Evolutionary conservation across 2,888 invertebrate genomes (phyloP), one percentile per base, ranked within the genome.

Genomic region (Tanypteryx hageni): DNA sequence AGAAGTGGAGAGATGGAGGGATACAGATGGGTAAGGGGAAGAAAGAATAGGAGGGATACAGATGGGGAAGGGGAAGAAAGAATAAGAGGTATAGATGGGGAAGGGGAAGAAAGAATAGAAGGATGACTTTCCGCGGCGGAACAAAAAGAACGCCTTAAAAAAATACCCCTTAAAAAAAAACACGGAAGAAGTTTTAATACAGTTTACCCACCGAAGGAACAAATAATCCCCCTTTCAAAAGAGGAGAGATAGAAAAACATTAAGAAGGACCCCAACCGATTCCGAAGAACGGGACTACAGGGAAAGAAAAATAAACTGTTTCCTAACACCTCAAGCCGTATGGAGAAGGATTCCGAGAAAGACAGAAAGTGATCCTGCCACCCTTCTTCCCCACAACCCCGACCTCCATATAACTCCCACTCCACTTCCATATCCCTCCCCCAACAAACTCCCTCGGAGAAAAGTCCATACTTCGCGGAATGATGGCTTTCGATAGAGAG

Each of bases 331-430:
- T 27, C 22, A 27, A 76, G 76, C 22, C 27, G 76, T 27, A 22
- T 27, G n/a, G 68, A n/a, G 22, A 68, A 44, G 22, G 76, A 76
- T 76, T 76, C 76, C 76, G 11, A 76, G 76, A 76, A 76, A 76
- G 76, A 27, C 22, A 22, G 76, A 22, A 27, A n/a, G 27, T 27
- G 76, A 27, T 76, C 76, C 22, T 76, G n/a, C n/a, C n/a, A n/a
- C n/a, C n/a, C 44, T 44, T 44, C 44, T 44, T 44, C 44, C 44
- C 1, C 1, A 44, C 1, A 44, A 44, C n/a, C n/a, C n/a, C n/a
- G 5, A 44, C 44, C 44, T 44, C 44, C 44, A 44, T 44, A 1
- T 44, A 3, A 3, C 44, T 44, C 44, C 44, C 44, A 1, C 44
- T 5, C 44, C 44, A 1, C 44, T 44, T 44, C 44, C 44, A n/a